Base-by-base conservation (phyloP, 2,888 invertebrate species). In the Cheiracanthium punctorium region DNA sequence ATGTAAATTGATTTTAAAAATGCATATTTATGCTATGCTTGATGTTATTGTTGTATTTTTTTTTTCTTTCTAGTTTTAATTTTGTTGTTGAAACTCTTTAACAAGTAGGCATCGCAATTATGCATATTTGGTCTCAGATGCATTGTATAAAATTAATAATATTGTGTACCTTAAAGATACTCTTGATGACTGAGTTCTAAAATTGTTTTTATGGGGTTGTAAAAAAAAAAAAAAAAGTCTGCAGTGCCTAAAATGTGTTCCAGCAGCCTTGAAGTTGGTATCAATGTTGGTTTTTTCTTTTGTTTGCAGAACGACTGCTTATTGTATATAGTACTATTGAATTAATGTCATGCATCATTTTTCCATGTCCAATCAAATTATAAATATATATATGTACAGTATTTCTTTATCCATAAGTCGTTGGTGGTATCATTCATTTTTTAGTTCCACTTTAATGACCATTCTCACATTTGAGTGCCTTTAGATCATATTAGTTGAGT, bases 201-300 rank as follows among this genome's bases (percentile, higher is more conserved):
- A 12, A 17, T 17, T 58, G 7, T 58, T 24, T 17, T 58, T 37
- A 24, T 7, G 58, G 58, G 24, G 58, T 58, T 58, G 58, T 58
- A 58, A 58, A 58, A 69, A 41, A 71, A 12, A 24, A 24, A 58
- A 58, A 58, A 69, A 41, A 71, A 12, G 70, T 41, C 10, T 41
- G 28, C 37, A 24, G 70, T 71, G 70, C 70, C 70, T 71, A 71
- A 71, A 71, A 71, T 41, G 28, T 58, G 58, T 58, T 30, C 17
- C 24, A 41, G 32, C 12, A 41, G 70, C 70, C 70, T 71, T 71
- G 37, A 41, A 71, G 41, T 0, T 37, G 70, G 70, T 41, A 0
- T 71, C 8, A 37, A 37, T 41, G 70, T 28, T 71, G 41, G 70
- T 41, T n/a, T n/a, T 41, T 10, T 28, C 41, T 10, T 17, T 10